These are phyloP conservation scores for Heliconius himera DNA, from an alignment of 1,140 invertebrate genomes.

Conservation along the genomic window DNA sequence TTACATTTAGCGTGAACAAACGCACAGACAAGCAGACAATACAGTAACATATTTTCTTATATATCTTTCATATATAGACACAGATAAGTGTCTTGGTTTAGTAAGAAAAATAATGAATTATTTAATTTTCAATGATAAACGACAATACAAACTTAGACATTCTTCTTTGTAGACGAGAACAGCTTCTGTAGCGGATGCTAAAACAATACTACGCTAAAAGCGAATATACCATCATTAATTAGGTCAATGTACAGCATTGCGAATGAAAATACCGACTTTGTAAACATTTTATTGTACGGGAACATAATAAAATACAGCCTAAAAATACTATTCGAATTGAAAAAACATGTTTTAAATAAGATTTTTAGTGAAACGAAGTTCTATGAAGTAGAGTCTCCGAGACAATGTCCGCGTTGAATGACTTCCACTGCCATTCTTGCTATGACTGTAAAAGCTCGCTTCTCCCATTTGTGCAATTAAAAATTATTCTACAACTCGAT, in stretches of 20 bases:
- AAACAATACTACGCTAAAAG: too few relatives aligned
- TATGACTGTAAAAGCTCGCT: constrained; percentile 16
- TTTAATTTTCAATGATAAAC: not conserved
- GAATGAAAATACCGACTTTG: not conserved
- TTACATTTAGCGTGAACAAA: too few relatives aligned
- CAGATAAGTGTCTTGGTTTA: too few relatives aligned
- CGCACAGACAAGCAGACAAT: too few relatives aligned
- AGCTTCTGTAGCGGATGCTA: not conserved
- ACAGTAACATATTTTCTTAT: too few relatives aligned
- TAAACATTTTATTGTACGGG: constrained; percentile 19
- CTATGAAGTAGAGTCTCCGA: not conserved
- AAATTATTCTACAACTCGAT: constrained; percentile 17
- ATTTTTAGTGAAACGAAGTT: constrained; percentile 7
- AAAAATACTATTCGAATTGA: not conserved
- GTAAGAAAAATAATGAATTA: too few relatives aligned
- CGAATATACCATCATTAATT: too few relatives aligned
- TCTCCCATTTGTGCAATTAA: constrained; percentile 31
- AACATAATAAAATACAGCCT: constrained; percentile 10
- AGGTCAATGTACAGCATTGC: not conserved
- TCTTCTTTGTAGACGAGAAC: not conserved
- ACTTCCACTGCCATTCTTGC: constrained; percentile 16
- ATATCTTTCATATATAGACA: too few relatives aligned
- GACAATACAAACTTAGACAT: not conserved
- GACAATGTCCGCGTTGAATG: constrained; percentile 17
- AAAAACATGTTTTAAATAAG: constrained; percentile 15